A percentile compares a stretch with the other conserved stretches of the same genome.
Conservation (phyloP, 2,888 invertebrate genomes). For the Drosophila melanosoma region DNA sequence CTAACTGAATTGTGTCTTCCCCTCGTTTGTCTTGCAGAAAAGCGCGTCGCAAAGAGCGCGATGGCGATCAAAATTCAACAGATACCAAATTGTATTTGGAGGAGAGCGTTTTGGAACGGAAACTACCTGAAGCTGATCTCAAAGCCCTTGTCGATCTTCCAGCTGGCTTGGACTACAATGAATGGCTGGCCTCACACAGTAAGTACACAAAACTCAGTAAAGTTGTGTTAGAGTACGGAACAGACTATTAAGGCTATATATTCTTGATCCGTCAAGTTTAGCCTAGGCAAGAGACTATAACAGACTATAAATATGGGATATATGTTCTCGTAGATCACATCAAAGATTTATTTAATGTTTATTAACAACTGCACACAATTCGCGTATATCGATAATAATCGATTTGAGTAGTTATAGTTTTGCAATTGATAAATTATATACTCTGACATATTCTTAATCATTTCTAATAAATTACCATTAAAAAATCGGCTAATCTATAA, state of each 20-base stretch:
- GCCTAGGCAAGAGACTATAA: too few species aligned
- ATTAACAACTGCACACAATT: not conserved
- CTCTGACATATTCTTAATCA: not conserved
- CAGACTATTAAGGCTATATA: not conserved
- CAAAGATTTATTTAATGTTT: not conserved
- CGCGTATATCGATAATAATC: not conserved
- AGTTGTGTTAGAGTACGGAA: not conserved
- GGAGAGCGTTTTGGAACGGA: constrained; percentile 96
- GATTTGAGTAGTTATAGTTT: not conserved
- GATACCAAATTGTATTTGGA: constrained; percentile 98
- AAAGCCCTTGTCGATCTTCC: constrained; percentile 97
- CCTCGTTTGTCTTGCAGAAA: constrained; percentile 89
- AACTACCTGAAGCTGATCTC: constrained; percentile 97
- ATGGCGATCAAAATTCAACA: constrained; percentile 90
- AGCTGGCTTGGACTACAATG: constrained; percentile 97
- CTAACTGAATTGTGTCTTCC: not conserved
- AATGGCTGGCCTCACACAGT: constrained; percentile 99
- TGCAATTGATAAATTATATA: not conserved
- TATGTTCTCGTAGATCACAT: not conserved
- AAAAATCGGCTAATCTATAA: not conserved
- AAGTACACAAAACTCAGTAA: constrained; percentile 83
- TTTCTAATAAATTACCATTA: not conserved
- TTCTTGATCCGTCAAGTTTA: not conserved
- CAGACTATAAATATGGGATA: not conserved
- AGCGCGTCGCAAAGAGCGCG: constrained; percentile 98